A percentile compares a stretch with the other conserved stretches of the same genome.
Evolutionary conservation across 2,888 invertebrate genomes (phyloP).

Genomic region (Nomada lathburiana): DNA sequence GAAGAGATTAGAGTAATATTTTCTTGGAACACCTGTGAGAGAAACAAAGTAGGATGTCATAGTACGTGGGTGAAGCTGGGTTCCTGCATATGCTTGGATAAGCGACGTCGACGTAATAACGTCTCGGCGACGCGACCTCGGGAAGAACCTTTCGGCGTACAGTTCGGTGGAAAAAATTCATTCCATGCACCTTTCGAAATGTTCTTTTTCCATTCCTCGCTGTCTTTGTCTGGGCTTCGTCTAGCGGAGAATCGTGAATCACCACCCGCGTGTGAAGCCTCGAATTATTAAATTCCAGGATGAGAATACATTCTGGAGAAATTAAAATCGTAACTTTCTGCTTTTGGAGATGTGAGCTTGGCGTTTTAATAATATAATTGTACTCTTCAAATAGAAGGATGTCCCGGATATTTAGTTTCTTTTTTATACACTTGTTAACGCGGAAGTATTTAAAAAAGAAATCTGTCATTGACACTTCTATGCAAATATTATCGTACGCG

Average conservation of each 20-base stretch:
- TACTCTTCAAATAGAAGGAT: not conserved
- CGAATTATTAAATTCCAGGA: conserved; percentile 44
- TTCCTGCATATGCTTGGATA: conserved; percentile 31
- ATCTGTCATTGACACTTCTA: not conserved
- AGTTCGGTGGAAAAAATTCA: conserved; percentile 33
- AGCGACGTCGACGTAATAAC: conserved; percentile 44
- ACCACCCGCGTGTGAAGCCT: conserved; percentile 1
- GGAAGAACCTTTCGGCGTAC: not conserved
- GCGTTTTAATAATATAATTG: conserved; percentile 1
- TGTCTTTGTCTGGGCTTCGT: conserved; percentile 21
- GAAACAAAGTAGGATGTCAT: conserved; percentile 17
- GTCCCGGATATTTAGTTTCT: not conserved
- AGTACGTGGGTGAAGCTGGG: not conserved
- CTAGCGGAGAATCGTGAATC: conserved; percentile 39
- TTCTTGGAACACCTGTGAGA: conserved; percentile 9
- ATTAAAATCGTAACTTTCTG: conserved; percentile 36
- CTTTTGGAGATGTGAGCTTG: not conserved
- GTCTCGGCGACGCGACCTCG: not conserved
- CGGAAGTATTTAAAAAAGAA: not conserved
- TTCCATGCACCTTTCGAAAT: conserved; percentile 20
- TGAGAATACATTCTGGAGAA: not conserved
- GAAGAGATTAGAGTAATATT: conserved; percentile 29
- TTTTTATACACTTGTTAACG: not conserved
- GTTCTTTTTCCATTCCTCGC: not conserved
- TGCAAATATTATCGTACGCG: too few relatives aligned